These are phyloP conservation scores for Rhynchomys soricoides DNA, from an alignment of 2,113 vertebrate genomes.

Conservation along the genomic window DNA sequence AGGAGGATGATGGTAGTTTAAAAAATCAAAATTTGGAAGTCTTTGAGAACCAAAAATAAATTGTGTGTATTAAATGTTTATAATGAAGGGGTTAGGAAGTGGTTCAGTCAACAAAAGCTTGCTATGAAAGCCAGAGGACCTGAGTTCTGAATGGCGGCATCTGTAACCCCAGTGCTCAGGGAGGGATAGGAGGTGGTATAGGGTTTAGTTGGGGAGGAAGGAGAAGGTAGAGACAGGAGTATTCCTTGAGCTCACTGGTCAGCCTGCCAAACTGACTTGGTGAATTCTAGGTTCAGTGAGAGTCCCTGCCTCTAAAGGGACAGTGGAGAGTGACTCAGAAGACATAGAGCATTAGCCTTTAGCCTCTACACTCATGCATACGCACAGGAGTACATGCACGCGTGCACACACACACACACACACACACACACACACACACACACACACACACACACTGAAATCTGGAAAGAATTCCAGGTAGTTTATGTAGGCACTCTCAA, in stretches of 20 bases:
- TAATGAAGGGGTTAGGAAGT: neutral
- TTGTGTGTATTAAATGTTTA: neutral
- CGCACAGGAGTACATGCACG: neutral
- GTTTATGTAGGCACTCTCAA: neutral
- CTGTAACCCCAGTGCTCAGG: neutral
- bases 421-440: neutral
- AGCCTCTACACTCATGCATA: neutral
- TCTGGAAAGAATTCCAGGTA: neutral
- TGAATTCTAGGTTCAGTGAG: neutral
- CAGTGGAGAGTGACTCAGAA: neutral
- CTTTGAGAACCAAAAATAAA: constrained; percentile 18
- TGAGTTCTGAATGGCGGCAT: neutral
- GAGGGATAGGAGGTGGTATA: neutral
- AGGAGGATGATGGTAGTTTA: neutral
- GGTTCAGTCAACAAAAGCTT: neutral
- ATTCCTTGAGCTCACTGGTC: neutral
- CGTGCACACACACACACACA: neutral
- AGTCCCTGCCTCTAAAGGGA: neutral
- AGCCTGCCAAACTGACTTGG: neutral
- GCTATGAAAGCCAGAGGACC: no score
- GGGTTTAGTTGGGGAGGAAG: neutral
- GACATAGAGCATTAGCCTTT: neutral
- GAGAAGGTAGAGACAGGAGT: neutral
- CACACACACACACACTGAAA: neutral
- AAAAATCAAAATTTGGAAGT: constrained; percentile 25